A percentile compares a stretch with the other conserved stretches of the same genome.
Evolutionary conservation across 2,797 vertebrate genomes (phyloP).

Genomic region (Falco biarmicus): DNA sequence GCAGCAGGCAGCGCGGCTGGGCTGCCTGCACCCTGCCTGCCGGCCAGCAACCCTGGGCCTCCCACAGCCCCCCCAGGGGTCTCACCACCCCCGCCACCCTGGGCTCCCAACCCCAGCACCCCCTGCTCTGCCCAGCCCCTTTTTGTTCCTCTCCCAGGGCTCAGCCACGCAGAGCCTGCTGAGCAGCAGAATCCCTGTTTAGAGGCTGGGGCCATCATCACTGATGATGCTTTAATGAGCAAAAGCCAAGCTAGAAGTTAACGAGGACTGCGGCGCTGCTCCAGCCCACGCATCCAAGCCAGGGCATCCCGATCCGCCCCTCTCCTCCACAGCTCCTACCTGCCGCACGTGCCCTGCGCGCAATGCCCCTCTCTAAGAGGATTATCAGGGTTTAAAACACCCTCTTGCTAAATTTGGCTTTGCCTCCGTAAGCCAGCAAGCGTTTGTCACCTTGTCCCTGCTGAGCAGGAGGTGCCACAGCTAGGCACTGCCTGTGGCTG

Average conservation of each 20-base stretch:
- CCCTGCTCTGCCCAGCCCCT: not conserved
- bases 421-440: not conserved
- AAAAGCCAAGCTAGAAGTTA: not conserved
- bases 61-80: not conserved
- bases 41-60: not conserved
- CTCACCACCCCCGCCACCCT: not conserved
- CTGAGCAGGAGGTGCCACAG: not conserved
- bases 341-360: rapidly evolving
- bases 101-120: not conserved
- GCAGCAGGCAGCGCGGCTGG: not conserved
- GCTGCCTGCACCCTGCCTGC: not conserved
- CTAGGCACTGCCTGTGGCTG: rapidly evolving
- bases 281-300: rapidly evolving
- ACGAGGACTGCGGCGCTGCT: not conserved
- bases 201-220: rapidly evolving
- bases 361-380: not conserved
- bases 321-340: not conserved
- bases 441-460: not conserved
- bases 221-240: not conserved
- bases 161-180: not conserved
- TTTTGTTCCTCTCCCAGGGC: rapidly evolving
- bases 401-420: conserved; percentile 48
- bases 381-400: conserved; percentile 16
- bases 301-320: rapidly evolving
- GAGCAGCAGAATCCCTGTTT: not conserved